A percentile compares a stretch with the other conserved stretches of the same genome.
Conservation (phyloP, 2,113 vertebrate species). For the Albula glossodonta region DNA sequence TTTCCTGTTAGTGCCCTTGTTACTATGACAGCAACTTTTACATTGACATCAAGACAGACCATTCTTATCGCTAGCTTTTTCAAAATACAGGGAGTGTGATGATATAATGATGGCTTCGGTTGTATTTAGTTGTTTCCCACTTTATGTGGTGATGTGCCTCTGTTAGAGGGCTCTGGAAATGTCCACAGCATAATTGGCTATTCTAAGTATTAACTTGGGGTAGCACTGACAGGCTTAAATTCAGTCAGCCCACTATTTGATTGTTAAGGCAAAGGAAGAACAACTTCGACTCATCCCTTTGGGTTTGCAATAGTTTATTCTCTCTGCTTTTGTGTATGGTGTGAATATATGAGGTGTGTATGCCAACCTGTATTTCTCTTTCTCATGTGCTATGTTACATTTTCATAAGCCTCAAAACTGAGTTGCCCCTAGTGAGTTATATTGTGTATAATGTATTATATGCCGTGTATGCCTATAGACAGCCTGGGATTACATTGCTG, state of each 20-base stretch:
- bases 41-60: not conserved
- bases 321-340: too few species aligned
- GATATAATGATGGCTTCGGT: not conserved
- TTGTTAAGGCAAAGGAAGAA: not conserved
- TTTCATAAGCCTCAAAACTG: too few species aligned
- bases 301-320: not conserved
- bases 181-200: not conserved
- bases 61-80: not conserved
- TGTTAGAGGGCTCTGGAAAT: not conserved
- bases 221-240: not conserved
- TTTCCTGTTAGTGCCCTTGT: not conserved
- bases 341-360: too few species aligned
- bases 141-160: not conserved
- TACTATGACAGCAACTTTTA: not conserved
- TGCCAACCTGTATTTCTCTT: too few species aligned
- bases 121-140: not conserved
- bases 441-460: too few species aligned
- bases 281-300: not conserved
- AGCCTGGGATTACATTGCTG: too few species aligned
- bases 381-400: too few species aligned
- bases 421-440: too few species aligned
- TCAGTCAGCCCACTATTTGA: not conserved
- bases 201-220: not conserved
- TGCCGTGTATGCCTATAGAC: too few species aligned
- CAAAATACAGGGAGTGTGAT: not conserved